Base-by-base conservation (phyloP, 2,113 vertebrate species). In the Callospermophilus lateralis region DNA sequence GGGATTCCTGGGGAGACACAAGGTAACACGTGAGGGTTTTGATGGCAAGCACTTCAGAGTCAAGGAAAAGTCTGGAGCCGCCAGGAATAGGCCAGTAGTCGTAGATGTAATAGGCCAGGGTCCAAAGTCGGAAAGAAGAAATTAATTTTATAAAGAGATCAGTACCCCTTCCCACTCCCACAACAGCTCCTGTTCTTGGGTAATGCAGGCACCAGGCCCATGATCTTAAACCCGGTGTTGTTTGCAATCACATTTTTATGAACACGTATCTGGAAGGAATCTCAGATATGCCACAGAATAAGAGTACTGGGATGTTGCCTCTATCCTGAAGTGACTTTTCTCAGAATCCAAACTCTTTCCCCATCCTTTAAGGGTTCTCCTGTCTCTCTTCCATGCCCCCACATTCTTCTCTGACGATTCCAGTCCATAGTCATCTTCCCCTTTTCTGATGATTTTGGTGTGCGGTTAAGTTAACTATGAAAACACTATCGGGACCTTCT, bases 1-100 rank as follows among this genome's bases (percentile, higher is more conserved):
- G 90, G 93, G 26, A 97, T 12, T 53, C 92, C 95, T 97, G 72
- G 76, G 30, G 42, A 17, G 51, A 92, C 81, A 94, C 5, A 95
- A 79, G 39, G 34, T 39, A 53, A 48, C 32, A 83, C 4, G 2
- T 70, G 63, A 95, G 22, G 12, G 68, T 78, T 19, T 16, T n/a
- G 4, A 8, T 24, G 20, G 19, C 76, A 78, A 77, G 20, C 20
- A 55, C 37, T 30, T 80, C 78, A 51, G 30, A 3, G 37, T 55
- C 55, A 93, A 81, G 11, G 26, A 51, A 30, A 55, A 88, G 22
- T 17, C 37, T 91, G 28, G 11, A 28, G 13, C 24, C 42, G 1
- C 48, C 22, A 24, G 3, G 3, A 65, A 39, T 77, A 76, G 42
- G 65, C 48, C 34, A 32, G 48, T 9, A 65, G n/a, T 48, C 84